Evolutionary conservation across 2,797 vertebrate genomes (phyloP).

Genomic region (Botia kubotai): DNA sequence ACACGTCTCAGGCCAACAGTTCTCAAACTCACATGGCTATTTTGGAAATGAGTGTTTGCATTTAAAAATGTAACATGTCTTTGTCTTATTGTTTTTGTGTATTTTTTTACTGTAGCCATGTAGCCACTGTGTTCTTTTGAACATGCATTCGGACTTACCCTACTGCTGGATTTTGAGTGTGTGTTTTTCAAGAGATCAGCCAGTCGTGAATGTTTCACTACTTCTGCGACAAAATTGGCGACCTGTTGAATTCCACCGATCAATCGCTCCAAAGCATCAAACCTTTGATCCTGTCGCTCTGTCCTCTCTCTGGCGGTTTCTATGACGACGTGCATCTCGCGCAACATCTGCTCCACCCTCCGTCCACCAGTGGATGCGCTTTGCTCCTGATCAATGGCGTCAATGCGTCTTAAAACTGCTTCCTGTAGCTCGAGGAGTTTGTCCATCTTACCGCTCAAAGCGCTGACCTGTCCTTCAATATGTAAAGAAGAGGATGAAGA

Average conservation of each 20-base stretch:
- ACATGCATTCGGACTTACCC: constrained; percentile 67
- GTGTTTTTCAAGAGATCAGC: constrained; percentile 67
- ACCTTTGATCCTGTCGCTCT: constrained; percentile 74
- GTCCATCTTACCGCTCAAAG: constrained; percentile 83
- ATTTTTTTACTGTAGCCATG: background rate
- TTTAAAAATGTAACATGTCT: no score
- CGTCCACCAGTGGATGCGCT: constrained; percentile 69
- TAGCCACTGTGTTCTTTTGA: constrained; percentile 1
- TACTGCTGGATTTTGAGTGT: constrained; percentile 59
- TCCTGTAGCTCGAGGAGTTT: constrained; percentile 80
- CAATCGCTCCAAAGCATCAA: constrained; percentile 83
- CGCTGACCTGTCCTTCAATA: constrained; percentile 80
- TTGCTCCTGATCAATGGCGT: constrained; percentile 79
- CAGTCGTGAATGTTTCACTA: constrained; percentile 79
- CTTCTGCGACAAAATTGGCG: constrained; percentile 79
- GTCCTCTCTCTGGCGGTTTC: constrained; percentile 31
- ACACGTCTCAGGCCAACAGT: no score
- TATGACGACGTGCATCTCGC: constrained; percentile 66
- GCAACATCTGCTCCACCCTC: constrained; percentile 81
- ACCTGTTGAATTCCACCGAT: constrained; percentile 82
- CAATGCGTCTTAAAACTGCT: constrained; percentile 79
- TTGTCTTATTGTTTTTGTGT: background rate
- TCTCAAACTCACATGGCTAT: no score
- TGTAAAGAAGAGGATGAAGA: constrained; percentile 38
- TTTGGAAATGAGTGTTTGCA: background rate